Conservation (phyloP, 64 coral and sea anemone species). For the Actinia tenebrosa region DNA sequence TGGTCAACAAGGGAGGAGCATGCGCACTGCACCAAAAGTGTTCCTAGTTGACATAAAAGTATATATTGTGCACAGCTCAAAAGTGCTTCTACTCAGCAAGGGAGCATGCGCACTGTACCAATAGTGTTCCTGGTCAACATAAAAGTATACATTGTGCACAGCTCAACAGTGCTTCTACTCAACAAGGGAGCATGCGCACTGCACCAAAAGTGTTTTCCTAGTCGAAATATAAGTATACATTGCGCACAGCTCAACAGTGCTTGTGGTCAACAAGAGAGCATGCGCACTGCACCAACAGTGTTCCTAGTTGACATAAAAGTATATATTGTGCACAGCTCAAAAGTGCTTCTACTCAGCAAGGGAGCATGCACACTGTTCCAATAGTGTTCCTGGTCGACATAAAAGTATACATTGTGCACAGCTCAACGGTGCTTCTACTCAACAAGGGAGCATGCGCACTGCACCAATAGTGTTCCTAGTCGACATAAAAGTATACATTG, state of each 20-base stretch:
- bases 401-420: not conserved
- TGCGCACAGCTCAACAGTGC: not conserved
- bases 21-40: no score
- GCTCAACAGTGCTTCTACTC: not conserved
- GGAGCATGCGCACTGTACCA: no score
- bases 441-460: not conserved
- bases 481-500: not conserved
- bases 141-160: not conserved
- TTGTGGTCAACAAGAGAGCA: no score
- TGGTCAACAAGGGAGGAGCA: no score
- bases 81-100: no score
- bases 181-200: not conserved
- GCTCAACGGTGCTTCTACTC: not conserved
- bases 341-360: not conserved
- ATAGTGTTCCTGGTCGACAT: not conserved
- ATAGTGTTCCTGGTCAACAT: not conserved
- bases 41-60: no score
- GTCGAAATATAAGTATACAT: not conserved
- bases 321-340: not conserved
- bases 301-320: not conserved
- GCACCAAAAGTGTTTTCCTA: not conserved
- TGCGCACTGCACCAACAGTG: no score
- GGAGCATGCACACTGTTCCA: no score
- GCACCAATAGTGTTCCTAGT: not conserved
- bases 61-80: no score